Percentiles rank a stretch among this genome's conserved stretches.
Conservation (phyloP, 2,113 vertebrate species). For the Platanista minor region DNA sequence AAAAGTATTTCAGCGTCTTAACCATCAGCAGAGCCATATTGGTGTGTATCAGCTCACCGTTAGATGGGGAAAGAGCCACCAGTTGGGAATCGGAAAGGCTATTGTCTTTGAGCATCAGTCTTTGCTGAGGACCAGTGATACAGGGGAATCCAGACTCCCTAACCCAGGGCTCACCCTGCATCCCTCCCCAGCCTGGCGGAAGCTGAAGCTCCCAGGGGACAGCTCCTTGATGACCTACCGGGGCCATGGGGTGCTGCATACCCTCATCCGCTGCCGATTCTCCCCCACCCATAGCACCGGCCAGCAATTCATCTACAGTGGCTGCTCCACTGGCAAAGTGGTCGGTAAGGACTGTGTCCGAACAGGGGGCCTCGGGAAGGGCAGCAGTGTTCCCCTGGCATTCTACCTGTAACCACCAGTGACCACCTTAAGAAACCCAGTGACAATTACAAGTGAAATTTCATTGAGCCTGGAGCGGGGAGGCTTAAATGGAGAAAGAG, state of each 20-base stretch:
- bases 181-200: conserved; percentile 84
- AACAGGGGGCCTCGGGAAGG: not conserved
- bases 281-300: conserved; percentile 90
- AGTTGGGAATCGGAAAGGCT: not conserved
- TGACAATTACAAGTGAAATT: not conserved
- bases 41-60: not conserved
- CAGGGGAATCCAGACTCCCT: not conserved
- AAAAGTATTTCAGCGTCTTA: no score
- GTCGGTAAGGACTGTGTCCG: conserved; percentile 83
- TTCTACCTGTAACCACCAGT: not conserved
- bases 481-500: conserved; percentile 5
- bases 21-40: not conserved
- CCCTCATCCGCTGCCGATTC: conserved; percentile 92
- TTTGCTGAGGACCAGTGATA: not conserved
- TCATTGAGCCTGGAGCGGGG: not conserved
- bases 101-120: not conserved
- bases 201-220: conserved; percentile 89
- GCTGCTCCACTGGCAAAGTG: conserved; percentile 92
- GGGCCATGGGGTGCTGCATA: conserved; percentile 92
- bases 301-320: conserved; percentile 92
- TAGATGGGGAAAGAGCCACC: not conserved
- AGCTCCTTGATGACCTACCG: conserved; percentile 95
- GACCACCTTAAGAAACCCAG: not conserved
- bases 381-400: not conserved
- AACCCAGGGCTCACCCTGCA: not conserved